Base-by-base conservation (phyloP, 2,797 vertebrate genomes). In the Xenopus petersii region DNA sequence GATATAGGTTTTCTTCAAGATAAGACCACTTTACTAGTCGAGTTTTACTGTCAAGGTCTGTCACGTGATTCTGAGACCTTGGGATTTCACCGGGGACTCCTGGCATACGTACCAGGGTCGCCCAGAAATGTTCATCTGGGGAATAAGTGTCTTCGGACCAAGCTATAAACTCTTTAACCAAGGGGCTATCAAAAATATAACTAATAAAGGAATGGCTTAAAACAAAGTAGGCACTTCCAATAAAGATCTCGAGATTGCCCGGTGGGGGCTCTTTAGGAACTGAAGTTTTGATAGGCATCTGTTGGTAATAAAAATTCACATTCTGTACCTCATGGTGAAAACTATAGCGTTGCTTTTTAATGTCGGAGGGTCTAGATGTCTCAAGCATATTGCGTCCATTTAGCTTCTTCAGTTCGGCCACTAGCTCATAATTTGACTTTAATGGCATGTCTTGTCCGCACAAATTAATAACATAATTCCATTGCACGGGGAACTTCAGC, bases 361-460 rank as follows among this genome's bases (percentile, higher is more conserved):
- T 75, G 9, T 82, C 84, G 42, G 92, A 93, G 56, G 96, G 95
- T 46, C 88, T 92, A 64, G 91, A 84, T 0, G 95, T 89, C 85
- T 98, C 96, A 73, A 98, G 82, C 96, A 97, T 98, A 82, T 95
- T 98, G 62, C 80, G 81, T 66, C 94, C 94, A 12, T 87, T 81
- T 0, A 98, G 91, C 47, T 86, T 91, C 84, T 86, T 93, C 79
- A 98, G 84, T 81, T 97, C 94, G 15, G 75, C 21, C 0, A 97
- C 92, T 70, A 98, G 84, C 75, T 97, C 92, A 0, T 89, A 90
- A 84, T 95, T 97, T 16, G 94, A 91, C 79, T 83, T 94, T 64
- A 98, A 89, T 56, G 96, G 96, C 70, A 98, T 96, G 85, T 98
- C 96, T 84, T 98, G 95, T 62, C 96, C 96, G 71, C 96, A 98